Evolutionary conservation across 2,113 vertebrate species (phyloP).

Genomic region (Triplophysa tibetana): DNA sequence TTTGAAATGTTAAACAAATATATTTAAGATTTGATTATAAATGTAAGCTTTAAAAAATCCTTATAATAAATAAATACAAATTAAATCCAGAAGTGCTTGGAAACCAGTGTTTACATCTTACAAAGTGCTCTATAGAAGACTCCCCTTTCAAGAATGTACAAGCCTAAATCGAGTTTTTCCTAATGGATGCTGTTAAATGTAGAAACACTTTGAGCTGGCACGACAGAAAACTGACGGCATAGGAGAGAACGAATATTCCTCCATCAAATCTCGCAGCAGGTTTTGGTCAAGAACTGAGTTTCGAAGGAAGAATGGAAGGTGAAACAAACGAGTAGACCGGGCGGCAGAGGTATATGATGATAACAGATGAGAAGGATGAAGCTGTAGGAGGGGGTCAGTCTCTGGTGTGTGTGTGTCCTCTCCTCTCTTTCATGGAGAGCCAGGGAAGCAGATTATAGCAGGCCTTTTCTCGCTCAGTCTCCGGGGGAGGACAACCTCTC

Average conservation of each 20-base stretch:
- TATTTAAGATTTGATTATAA: no score
- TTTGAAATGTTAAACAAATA: no score
- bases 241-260: neutral
- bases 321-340: constrained; percentile 26
- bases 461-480: constrained; percentile 63
- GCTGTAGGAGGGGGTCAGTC: constrained; percentile 59
- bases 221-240: neutral
- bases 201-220: neutral
- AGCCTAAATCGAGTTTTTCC: no score
- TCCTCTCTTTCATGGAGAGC: constrained; percentile 76
- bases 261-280: neutral
- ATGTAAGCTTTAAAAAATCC: no score
- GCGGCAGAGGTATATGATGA: constrained; percentile 44
- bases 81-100: no score
- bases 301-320: constrained; percentile 16
- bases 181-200: neutral
- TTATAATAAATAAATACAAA: no score
- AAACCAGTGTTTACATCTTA: no score
- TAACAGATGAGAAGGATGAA: constrained; percentile 58
- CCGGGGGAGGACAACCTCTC: constrained; percentile 56
- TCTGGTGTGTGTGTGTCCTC: constrained; percentile 67
- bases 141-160: no score
- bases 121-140: no score
- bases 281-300: neutral
- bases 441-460: constrained; percentile 80